A percentile compares a stretch with the other conserved stretches of the same genome.
Conservation (phyloP, 2,113 vertebrate genomes). For the Esox niger region DNA sequence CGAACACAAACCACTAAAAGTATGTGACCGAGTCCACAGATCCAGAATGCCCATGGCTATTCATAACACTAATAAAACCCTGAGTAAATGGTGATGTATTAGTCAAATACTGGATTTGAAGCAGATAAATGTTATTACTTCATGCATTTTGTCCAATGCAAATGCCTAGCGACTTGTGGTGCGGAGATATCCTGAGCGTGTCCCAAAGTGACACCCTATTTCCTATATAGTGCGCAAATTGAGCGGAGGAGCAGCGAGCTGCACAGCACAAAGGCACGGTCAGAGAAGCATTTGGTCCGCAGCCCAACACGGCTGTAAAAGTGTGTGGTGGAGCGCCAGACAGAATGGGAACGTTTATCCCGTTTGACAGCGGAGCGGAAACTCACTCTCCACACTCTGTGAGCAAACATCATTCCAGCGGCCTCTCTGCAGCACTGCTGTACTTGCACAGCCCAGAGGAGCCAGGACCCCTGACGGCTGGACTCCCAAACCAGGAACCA, state of each 20-base stretch:
- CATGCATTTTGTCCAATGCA: conserved; percentile 41
- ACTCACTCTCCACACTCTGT: not conserved
- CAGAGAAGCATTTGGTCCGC: too few species aligned
- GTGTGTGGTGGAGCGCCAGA: not conserved
- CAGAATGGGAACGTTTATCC: not conserved
- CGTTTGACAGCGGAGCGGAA: not conserved
- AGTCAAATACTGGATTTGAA: too few species aligned
- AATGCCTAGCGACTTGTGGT: conserved; percentile 20
- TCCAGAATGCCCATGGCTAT: not conserved
- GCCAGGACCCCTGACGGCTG: conserved; percentile 11
- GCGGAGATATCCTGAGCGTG: too few species aligned
- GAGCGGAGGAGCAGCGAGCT: too few species aligned
- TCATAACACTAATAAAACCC: not conserved
- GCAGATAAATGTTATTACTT: not conserved
- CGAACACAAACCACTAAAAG: too few species aligned
- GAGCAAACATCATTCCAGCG: conserved; percentile 16
- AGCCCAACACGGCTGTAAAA: not conserved
- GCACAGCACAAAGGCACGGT: too few species aligned
- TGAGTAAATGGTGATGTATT: too few species aligned
- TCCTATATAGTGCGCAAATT: too few species aligned
- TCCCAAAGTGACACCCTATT: too few species aligned
- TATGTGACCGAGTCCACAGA: not conserved
- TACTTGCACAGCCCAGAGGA: not conserved
- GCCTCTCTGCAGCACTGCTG: not conserved
- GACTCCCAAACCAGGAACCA: conserved; percentile 16